These are phyloP conservation scores for Myotis planiceps DNA, from an alignment of 2,797 vertebrate species.

Conservation along the genomic window DNA sequence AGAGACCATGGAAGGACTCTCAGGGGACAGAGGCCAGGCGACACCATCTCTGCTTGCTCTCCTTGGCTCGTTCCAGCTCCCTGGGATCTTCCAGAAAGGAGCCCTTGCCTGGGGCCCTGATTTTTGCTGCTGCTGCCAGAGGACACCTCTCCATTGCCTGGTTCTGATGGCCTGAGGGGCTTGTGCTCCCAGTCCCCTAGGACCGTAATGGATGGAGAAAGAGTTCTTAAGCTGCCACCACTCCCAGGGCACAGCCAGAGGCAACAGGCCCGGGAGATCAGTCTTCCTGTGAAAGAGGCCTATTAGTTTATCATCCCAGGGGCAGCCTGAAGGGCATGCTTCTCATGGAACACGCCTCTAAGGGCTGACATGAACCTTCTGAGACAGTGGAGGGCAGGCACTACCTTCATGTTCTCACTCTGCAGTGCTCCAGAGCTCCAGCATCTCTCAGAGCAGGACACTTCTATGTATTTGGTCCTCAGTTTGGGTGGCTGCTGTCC, in stretches of 20 bases:
- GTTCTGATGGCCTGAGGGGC: not conserved
- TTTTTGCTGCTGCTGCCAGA: not conserved
- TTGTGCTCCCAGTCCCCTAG: not conserved
- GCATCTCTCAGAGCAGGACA: not conserved
- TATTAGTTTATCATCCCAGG: not conserved
- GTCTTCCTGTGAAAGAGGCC: not conserved
- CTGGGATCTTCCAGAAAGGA: not conserved
- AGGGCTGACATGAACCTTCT: not conserved
- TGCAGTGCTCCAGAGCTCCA: not conserved
- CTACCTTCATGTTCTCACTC: not conserved
- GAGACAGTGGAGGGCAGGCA: no score
- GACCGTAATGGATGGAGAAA: not conserved
- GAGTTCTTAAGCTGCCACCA: not conserved
- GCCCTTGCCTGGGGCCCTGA: not conserved
- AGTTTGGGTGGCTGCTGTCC: not conserved
- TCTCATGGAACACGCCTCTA: not conserved
- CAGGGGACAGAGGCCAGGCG: accelerated
- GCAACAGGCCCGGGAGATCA: not conserved
- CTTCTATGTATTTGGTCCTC: no score
- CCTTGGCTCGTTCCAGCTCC: not conserved
- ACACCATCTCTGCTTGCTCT: not conserved
- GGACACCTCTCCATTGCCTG: not conserved
- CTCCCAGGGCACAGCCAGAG: not conserved
- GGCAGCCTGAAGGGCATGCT: not conserved
- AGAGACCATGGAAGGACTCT: not conserved